Percentiles rank a stretch among this genome's conserved stretches.
phyloP scores from a whole-genome alignment of 2,888 invertebrate species.

The Augochlorella aurata region DNA sequence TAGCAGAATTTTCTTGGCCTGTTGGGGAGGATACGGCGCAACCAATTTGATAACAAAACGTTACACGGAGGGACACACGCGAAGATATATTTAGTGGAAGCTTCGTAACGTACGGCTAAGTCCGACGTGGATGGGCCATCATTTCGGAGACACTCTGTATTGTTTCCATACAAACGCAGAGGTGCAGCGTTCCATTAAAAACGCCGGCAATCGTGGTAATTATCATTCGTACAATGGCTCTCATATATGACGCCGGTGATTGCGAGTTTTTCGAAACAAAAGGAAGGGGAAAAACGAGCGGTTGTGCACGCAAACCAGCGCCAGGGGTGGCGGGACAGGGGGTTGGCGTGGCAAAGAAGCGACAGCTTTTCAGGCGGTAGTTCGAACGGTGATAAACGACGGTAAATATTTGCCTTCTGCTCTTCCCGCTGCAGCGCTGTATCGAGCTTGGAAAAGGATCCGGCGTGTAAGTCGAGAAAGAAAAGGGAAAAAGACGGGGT shows the following conservation, averaged over 20 bases:
- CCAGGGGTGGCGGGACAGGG: neutral
- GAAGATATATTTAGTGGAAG: neutral
- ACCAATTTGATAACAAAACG: constrained; percentile 4
- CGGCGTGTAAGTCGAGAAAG: neutral
- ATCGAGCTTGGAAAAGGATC: constrained; percentile 28
- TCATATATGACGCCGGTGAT: constrained; percentile 29
- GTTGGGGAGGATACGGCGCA: neutral
- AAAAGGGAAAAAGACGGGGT: too few relatives aligned
- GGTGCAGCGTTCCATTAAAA: constrained; percentile 30
- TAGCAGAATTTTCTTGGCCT: neutral
- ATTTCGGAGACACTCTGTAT: neutral
- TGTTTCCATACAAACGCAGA: neutral
- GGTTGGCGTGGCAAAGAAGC: neutral
- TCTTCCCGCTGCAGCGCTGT: constrained; percentile 15
- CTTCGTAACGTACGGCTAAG: too few relatives aligned
- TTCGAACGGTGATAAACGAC: constrained; percentile 50
- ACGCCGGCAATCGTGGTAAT: constrained; percentile 39
- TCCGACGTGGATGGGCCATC: neutral
- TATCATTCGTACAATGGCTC: constrained; percentile 35
- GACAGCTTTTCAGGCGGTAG: constrained; percentile 22
- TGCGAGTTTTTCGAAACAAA: constrained; percentile 41
- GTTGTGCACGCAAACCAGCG: neutral
- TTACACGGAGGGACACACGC: neutral
- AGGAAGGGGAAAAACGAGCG: constrained; percentile 5
- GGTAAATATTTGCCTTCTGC: constrained; percentile 49